Evolutionary conservation across 1,140 invertebrate genomes (phyloP).

Genomic region (Zaprionus kolodkinae): DNA sequence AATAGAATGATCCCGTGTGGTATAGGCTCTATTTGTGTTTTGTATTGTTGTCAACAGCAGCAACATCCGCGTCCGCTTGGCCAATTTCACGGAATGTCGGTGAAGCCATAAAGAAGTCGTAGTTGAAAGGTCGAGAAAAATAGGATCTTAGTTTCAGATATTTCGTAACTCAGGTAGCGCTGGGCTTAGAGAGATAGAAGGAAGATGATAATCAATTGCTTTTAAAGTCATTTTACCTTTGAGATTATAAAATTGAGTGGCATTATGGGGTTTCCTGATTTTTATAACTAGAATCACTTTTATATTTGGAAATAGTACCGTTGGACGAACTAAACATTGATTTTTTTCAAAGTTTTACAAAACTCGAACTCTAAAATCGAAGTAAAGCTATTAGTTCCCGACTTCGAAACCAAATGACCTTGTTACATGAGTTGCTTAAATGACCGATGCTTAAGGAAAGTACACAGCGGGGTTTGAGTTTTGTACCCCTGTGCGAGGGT

Average conservation of each 20-base stretch:
- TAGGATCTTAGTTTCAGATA: neutral
- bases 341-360: neutral
- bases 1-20: neutral
- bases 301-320: too few species aligned
- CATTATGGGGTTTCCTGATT: neutral
- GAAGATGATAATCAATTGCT: neutral
- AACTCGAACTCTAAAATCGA: neutral
- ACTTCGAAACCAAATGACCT: neutral
- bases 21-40: neutral
- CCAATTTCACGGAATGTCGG: neutral
- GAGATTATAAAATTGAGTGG: neutral
- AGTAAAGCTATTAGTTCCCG: neutral
- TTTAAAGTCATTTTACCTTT: neutral
- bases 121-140: neutral
- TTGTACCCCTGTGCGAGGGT: neutral
- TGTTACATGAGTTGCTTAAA: neutral
- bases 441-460: neutral
- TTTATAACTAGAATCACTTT: too few species aligned
- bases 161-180: neutral
- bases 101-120: neutral
- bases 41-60: conserved; percentile 1
- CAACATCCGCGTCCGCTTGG: neutral
- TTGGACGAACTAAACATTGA: neutral
- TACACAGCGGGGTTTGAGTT: conserved; percentile 1
- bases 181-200: neutral